These are phyloP conservation scores for Oscheius sp. DNA, from an alignment of 2,888 invertebrate species.

Conservation along the genomic window DNA sequence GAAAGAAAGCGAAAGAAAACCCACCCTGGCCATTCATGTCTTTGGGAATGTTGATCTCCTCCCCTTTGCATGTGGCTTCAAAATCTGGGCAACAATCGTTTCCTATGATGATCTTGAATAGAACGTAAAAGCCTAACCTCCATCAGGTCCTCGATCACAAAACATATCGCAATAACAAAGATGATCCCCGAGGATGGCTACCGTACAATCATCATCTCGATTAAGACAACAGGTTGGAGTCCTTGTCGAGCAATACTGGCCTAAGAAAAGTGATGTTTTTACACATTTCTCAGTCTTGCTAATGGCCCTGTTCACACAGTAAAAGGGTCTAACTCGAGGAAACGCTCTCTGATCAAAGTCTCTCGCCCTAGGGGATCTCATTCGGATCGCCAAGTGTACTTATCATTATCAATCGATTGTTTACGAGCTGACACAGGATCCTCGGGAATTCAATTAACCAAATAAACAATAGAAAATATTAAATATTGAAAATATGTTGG, in stretches of 20 bases:
- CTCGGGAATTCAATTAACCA: background rate
- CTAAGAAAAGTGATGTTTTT: constrained; percentile 45
- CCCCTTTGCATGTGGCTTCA: constrained; percentile 79
- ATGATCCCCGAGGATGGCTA: constrained; percentile 81
- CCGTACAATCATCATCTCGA: constrained; percentile 82
- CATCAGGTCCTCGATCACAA: constrained; percentile 51
- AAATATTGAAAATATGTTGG: background rate
- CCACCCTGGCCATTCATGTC: constrained; percentile 36
- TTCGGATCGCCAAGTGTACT: constrained; percentile 17
- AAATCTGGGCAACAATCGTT: constrained; percentile 95
- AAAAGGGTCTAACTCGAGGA: background rate
- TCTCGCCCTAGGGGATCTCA: constrained; percentile 5
- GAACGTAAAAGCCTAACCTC: constrained; percentile 32
- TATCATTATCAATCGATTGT: constrained; percentile 24
- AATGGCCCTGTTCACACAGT: background rate
- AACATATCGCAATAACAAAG: constrained; percentile 86
- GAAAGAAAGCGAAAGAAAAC: background rate
- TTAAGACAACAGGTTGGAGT: constrained; percentile 78
- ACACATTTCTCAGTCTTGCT: background rate
- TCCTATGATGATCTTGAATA: constrained; percentile 71
- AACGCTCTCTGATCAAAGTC: background rate
- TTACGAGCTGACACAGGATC: constrained; percentile 12
- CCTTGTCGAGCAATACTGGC: constrained; percentile 64
- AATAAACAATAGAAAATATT: background rate
- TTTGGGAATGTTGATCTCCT: background rate